phyloP scores from a whole-genome alignment of 92 coral and sea anemone genomes.

The Chrysogorgia sp. region DNA sequence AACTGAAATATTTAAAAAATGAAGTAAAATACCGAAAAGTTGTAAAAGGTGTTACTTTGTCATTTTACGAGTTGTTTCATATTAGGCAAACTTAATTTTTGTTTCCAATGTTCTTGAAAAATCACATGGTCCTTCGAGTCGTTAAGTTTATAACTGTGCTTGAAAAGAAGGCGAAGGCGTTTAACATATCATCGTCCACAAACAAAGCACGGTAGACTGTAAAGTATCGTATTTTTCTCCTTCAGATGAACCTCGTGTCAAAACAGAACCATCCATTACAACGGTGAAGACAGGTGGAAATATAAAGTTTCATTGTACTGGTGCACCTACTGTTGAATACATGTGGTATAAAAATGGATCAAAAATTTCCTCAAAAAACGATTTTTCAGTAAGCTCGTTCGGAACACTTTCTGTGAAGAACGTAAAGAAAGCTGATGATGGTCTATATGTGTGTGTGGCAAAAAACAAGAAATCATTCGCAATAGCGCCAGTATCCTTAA shows the following conservation, averaged over 20 bases:
- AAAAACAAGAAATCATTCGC: constrained; percentile 30
- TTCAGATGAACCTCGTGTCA: constrained; percentile 24
- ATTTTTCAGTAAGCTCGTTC: constrained; percentile 14
- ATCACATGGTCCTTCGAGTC: too few relatives aligned
- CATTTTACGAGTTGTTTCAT: too few relatives aligned
- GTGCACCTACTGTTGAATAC: constrained; percentile 15
- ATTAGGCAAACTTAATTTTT: too few relatives aligned
- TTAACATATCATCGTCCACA: too few relatives aligned
- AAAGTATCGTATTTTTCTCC: too few relatives aligned
- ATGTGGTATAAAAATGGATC: constrained; percentile 40
- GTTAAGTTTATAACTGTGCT: too few relatives aligned
- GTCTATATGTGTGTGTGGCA: constrained; percentile 28
- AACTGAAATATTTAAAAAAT: too few relatives aligned
- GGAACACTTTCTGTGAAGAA: constrained; percentile 26
- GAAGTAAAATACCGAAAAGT: too few relatives aligned
- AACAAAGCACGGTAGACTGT: too few relatives aligned
- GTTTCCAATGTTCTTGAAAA: neutral
- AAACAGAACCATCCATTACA: neutral
- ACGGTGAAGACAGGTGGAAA: neutral
- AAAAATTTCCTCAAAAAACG: neutral
- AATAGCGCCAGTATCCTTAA: constrained; percentile 14
- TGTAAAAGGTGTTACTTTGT: too few relatives aligned
- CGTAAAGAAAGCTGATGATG: constrained; percentile 17
- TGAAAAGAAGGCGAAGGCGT: too few relatives aligned
- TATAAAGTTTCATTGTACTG: constrained; percentile 8